Conservation (phyloP, 2,888 invertebrate species). For the Tetragonula carbonaria region DNA sequence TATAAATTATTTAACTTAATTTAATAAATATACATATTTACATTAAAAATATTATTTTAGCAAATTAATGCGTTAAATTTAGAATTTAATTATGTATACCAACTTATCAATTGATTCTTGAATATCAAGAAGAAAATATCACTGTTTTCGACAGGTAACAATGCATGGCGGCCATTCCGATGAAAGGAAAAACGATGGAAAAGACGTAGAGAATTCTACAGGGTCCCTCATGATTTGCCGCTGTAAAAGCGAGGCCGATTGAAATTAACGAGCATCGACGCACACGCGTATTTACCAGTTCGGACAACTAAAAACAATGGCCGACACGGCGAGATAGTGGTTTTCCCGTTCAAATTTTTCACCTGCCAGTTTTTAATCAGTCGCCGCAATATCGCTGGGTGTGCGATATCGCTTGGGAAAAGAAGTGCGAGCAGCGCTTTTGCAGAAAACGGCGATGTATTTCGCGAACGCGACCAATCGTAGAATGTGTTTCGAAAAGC, state of each 20-base stretch:
- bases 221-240: slow-evolving; percentile 3
- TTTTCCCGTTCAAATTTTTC: slow-evolving; percentile 46
- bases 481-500: not conserved
- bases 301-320: slow-evolving; percentile 27
- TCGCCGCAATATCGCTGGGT: slow-evolving; percentile 10
- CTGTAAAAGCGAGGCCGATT: slow-evolving; percentile 26
- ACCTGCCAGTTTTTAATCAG: slow-evolving; percentile 47
- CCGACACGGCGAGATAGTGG: slow-evolving; percentile 28
- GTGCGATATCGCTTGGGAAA: not conserved
- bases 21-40: too few relatives aligned
- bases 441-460: not conserved
- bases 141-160: not conserved
- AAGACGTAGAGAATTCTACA: not conserved
- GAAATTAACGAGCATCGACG: slow-evolving; percentile 46
- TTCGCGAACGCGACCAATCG: not conserved
- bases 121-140: slow-evolving; percentile 5
- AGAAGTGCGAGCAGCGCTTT: not conserved
- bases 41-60: too few relatives aligned
- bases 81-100: too few relatives aligned
- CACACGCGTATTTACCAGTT: slow-evolving; percentile 10
- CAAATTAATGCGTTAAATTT: too few relatives aligned
- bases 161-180: not conserved
- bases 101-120: not conserved
- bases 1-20: too few relatives aligned
- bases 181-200: slow-evolving; percentile 2